A percentile compares a stretch with the other conserved stretches of the same genome.
Evolutionary conservation across 2,797 vertebrate species (phyloP).

Genomic region (Lindbergichthys nudifrons): DNA sequence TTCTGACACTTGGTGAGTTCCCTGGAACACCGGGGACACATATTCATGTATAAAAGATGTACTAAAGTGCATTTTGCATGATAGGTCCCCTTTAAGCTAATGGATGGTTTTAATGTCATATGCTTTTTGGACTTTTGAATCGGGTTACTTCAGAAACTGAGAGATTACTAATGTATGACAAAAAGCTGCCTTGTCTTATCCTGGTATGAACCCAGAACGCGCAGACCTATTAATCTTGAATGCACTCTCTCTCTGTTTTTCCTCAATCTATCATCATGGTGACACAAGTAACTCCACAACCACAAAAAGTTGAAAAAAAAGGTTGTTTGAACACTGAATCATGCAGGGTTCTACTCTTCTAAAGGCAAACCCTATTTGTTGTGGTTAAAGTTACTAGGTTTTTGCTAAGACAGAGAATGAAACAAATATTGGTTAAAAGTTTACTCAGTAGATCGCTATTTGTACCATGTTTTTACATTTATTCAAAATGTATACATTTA

Average conservation of each 20-base stretch:
- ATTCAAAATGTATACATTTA: too few relatives aligned
- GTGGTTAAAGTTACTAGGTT: not conserved
- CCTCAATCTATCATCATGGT: conserved; percentile 49
- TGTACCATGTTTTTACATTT: not conserved
- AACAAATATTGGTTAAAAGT: not conserved
- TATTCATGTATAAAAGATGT: too few relatives aligned
- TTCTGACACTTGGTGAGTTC: too few relatives aligned
- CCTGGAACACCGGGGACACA: too few relatives aligned
- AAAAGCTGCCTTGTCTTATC: conserved; percentile 41
- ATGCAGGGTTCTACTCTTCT: not conserved
- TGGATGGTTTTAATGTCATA: not conserved
- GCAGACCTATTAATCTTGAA: conserved; percentile 61
- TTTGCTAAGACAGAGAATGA: not conserved
- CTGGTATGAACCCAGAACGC: conserved; percentile 38
- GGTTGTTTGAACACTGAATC: conserved; percentile 1
- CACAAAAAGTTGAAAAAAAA: conserved; percentile 26
- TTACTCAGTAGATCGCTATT: not conserved
- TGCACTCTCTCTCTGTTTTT: conserved; percentile 43
- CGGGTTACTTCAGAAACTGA: conserved; percentile 26
- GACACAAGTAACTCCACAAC: conserved; percentile 39
- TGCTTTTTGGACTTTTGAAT: conserved; percentile 8
- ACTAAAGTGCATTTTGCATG: too few relatives aligned
- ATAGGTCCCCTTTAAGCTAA: too few relatives aligned
- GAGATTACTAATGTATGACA: conserved; percentile 39
- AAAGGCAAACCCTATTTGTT: not conserved